Evolutionary conservation across 2,888 invertebrate species (phyloP).

Genomic region (Nudaria mundana): DNA sequence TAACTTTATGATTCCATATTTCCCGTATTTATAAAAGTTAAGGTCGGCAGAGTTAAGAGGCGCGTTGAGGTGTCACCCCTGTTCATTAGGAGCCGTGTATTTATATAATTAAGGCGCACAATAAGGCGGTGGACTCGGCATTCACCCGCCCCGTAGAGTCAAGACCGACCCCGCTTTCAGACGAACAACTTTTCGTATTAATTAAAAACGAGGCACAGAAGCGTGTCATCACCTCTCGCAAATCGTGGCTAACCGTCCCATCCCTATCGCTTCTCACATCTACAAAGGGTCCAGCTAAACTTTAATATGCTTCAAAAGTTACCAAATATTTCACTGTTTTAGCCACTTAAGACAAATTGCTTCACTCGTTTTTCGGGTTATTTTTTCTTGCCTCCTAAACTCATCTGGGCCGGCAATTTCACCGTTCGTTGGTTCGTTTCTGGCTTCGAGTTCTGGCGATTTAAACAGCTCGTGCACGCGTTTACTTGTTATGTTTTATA

Average conservation of each 20-base stretch:
- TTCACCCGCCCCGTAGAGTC: conserved; percentile 12
- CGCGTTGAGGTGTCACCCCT: conserved; percentile 46
- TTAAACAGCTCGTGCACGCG: conserved; percentile 25
- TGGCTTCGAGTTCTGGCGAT: conserved; percentile 28
- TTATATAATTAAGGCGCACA: conserved; percentile 47
- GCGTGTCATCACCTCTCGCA: conserved; percentile 46
- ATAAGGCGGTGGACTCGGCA: conserved; percentile 38
- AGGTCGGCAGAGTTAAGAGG: conserved; percentile 36
- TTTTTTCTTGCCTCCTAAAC: conserved; percentile 41
- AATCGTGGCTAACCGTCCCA: conserved; percentile 39
- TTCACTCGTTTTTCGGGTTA: conserved; percentile 48
- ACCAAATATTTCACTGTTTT: conserved; percentile 70
- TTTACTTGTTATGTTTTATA: conserved; percentile 3
- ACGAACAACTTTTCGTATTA: conserved; percentile 61
- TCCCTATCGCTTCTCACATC: conserved; percentile 47
- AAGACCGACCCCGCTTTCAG: conserved; percentile 8
- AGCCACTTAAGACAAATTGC: conserved; percentile 74
- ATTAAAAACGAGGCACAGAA: conserved; percentile 54
- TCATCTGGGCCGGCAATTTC: conserved; percentile 51
- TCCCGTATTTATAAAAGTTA: conserved; percentile 58
- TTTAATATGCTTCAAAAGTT: conserved; percentile 70
- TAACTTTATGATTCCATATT: conserved; percentile 63
- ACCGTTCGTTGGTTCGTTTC: conserved; percentile 53
- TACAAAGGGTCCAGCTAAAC: conserved; percentile 50
- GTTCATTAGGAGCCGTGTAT: conserved; percentile 49